Evolutionary conservation across 2,888 invertebrate genomes (phyloP).

Genomic region (Scotopteryx bipunctaria): DNA sequence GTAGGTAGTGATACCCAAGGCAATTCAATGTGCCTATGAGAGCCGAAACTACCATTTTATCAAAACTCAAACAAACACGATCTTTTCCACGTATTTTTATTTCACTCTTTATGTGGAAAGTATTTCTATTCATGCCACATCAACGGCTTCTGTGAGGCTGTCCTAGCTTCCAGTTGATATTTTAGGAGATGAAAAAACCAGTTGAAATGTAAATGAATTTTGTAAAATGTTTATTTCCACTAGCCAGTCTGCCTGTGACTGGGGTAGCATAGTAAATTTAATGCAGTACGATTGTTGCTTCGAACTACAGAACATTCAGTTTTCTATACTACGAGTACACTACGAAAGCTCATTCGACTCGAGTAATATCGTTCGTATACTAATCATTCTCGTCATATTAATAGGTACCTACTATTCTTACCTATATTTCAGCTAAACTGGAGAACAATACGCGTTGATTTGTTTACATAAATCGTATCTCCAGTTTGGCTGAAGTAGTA

Average conservation of each 20-base stretch:
- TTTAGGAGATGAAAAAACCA: slow-evolving; percentile 27
- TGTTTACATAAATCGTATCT: no score
- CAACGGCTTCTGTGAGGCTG: slow-evolving; percentile 20
- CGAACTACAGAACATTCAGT: background rate
- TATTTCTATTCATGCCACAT: slow-evolving; percentile 22
- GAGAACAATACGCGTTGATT: no score
- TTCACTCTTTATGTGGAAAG: slow-evolving; percentile 15
- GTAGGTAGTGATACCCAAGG: no score
- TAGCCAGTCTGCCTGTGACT: slow-evolving; percentile 19
- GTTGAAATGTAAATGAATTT: slow-evolving; percentile 32
- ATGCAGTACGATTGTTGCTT: slow-evolving; percentile 1
- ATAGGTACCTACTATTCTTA: no score
- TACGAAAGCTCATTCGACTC: no score
- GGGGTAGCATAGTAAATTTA: slow-evolving; percentile 12
- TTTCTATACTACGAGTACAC: background rate
- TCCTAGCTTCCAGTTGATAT: slow-evolving; percentile 30
- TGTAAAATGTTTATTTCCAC: slow-evolving; percentile 29
- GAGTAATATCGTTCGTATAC: no score
- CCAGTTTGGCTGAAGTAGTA: no score
- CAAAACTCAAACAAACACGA: no score
- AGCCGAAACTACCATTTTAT: background rate
- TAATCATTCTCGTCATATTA: no score
- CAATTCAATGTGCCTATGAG: no score
- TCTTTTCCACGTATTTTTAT: slow-evolving; percentile 16
- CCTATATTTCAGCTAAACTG: no score